Evolutionary conservation across 2,888 invertebrate species (phyloP), one percentile per base, ranked within the genome.

Genomic region (Sclerodermus sp.): DNA sequence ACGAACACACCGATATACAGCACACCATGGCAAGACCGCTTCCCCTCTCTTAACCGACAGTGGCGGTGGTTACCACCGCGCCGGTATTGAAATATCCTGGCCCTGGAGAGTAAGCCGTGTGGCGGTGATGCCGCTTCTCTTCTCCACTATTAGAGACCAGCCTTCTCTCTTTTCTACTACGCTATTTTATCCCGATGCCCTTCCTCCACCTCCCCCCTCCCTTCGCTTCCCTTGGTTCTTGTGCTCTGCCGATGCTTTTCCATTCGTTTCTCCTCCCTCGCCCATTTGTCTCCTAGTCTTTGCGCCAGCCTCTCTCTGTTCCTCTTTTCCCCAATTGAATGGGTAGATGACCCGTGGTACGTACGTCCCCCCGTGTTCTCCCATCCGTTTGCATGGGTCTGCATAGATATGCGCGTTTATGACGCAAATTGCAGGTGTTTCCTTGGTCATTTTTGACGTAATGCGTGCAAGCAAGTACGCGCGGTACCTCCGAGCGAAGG

Each of bases 1-100:
- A 50, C 48, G 46, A 45, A 43, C 55, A 48, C 42, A 15, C 23
- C 23, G 8, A 23, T 23, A 23, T 23, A 23, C 3, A 23, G 23
- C 23, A 23, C 8, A 23, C 23, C 23, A 23, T 23, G 8, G 4
- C 23, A 23, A 23, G 23, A 23, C 23, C n/a, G 42, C 42, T 53
- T 61, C 57, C 61, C 56, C 56, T 57, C 52, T 52, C 45, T 43
- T 41, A 44, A 42, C 31, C 53, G 57, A 49, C 63, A 52, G 50
- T 59, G 63, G 55, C 60, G 55, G 64, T 63, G 63, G 54, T 54
- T 56, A 62, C 58, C 63, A 59, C 59, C 62, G 63, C 14, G 34
- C 42, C 52, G 65, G 67, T 70, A 69, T 69, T 67, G 70, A 70
- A 71, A 71, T 70, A 71, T 69, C 68, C 67, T 67, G 67, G 64